Base-by-base conservation (phyloP, 2,797 vertebrate species). In the Ceyx erithaca region DNA sequence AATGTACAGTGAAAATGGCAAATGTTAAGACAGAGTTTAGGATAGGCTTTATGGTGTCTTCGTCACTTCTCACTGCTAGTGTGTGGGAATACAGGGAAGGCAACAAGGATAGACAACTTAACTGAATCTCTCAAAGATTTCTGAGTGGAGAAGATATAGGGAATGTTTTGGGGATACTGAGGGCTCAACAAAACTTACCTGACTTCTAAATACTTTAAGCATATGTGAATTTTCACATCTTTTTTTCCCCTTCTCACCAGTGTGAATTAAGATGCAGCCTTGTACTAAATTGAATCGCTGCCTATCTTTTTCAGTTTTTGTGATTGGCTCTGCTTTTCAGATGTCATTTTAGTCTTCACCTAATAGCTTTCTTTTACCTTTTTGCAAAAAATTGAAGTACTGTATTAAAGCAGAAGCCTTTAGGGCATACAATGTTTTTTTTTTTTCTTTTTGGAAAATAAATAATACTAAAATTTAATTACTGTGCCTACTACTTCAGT, bases 341-440 rank as follows among this genome's bases (percentile, higher is more conserved):
- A 64, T 86, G 85, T 88, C 70, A 88, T 95, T 96, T 94, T 86
- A 95, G 67, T 61, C 87, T 94, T 97, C 92, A 75, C 86, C 91
- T 91, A 95, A 93, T 91, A 92, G 94, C 95, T 95, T 96, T 96
- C 95, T 95, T 93, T 96, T 90, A 90, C 76, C 92, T 89, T 93
- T 96, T 76, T 92, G 89, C 78, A 87, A 85, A 92, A 93, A 96
- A 91, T 48, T 91, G 92, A 97, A 95, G 62, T 59, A 85, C 31
- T 69, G 52, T 89, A 89, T 95, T 92, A 93, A 94, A 96, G 76
- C 80, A 91, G 86, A 80, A 90, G 67, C 63, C 93, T 54, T 90
- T 91, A 73, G 62, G 81, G 67, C 63, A 78, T 73, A 59, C 37
- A 6, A 12, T 49, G 55, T 83, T 8, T 89, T 87, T 10, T 89